Evolutionary conservation across 2,888 invertebrate species (phyloP).

Genomic region (Metacarcinus magister): DNA sequence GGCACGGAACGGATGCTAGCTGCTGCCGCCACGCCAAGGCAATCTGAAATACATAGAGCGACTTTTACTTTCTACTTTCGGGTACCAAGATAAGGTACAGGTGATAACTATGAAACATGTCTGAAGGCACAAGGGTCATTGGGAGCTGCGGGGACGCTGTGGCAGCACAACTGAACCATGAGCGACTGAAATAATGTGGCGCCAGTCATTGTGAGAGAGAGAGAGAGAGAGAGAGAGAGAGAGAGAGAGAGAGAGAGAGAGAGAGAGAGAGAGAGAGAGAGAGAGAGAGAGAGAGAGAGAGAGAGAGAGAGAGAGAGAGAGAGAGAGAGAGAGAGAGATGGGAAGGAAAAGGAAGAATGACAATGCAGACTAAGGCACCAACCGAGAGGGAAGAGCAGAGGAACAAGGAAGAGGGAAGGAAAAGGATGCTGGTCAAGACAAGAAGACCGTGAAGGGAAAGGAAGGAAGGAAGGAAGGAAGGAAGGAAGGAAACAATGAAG

Average conservation of each 20-base stretch:
- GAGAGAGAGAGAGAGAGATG: background rate
- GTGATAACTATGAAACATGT: background rate
- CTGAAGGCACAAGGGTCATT: background rate
- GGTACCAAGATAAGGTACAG: background rate
- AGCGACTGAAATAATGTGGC: background rate
- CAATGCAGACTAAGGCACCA: background rate
- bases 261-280: conserved; percentile 5
- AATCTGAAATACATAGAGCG: background rate
- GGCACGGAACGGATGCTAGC: background rate
- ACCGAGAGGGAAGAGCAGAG: background rate
- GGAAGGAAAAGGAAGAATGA: background rate
- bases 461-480: background rate
- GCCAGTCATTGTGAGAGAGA: background rate
- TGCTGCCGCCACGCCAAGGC: background rate
- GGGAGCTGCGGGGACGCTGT: background rate
- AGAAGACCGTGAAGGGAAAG: background rate
- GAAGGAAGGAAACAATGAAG: background rate
- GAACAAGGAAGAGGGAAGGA: background rate
- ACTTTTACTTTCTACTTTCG: background rate
- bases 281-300: conserved; percentile 1
- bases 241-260: conserved; percentile 18
- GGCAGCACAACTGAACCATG: background rate
- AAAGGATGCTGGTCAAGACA: background rate
- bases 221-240: conserved; percentile 22
- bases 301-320: background rate